phyloP scores from a whole-genome alignment of 2,888 invertebrate genomes.

The Drosophila quasianomalipes region DNA sequence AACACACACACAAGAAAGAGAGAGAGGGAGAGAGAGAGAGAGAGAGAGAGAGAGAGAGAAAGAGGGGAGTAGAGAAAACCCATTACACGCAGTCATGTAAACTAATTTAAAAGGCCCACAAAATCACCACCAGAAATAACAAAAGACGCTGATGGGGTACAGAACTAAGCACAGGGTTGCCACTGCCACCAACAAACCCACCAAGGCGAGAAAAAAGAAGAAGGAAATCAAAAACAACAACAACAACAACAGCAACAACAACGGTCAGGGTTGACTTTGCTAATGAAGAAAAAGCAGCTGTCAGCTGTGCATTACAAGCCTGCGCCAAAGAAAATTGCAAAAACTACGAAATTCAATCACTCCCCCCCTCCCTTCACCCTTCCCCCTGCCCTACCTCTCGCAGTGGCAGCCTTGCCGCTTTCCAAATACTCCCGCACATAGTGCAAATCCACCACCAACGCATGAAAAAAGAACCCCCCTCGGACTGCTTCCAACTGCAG shows the following conservation, averaged over 20 bases:
- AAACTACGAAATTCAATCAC: slow-evolving; percentile 80
- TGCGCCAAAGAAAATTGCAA: slow-evolving; percentile 69
- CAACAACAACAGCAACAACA: slow-evolving; percentile 9
- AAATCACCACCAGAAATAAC: slow-evolving; percentile 75
- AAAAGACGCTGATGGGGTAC: slow-evolving; percentile 47
- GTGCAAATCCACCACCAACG: slow-evolving; percentile 28
- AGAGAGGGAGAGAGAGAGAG: neutral
- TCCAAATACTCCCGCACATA: neutral
- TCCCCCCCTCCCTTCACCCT: slow-evolving; percentile 20
- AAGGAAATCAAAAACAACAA: neutral
- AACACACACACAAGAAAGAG: neutral
- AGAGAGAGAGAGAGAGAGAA: neutral
- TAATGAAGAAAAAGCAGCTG: slow-evolving; percentile 82
- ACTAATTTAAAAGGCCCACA: slow-evolving; percentile 81
- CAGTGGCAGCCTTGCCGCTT: neutral
- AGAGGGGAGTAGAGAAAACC: slow-evolving; percentile 44
- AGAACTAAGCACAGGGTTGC: slow-evolving; percentile 15
- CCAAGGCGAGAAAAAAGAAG: neutral
- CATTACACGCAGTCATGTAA: slow-evolving; percentile 80
- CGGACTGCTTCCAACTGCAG: slow-evolving; percentile 56
- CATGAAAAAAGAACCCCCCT: slow-evolving; percentile 8
- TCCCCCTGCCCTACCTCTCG: neutral
- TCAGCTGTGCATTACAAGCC: slow-evolving; percentile 80
- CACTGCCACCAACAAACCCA: neutral
- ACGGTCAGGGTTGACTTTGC: slow-evolving; percentile 75